Evolutionary conservation across 2,888 invertebrate species (phyloP).

Genomic region (Arctia plantaginis): DNA sequence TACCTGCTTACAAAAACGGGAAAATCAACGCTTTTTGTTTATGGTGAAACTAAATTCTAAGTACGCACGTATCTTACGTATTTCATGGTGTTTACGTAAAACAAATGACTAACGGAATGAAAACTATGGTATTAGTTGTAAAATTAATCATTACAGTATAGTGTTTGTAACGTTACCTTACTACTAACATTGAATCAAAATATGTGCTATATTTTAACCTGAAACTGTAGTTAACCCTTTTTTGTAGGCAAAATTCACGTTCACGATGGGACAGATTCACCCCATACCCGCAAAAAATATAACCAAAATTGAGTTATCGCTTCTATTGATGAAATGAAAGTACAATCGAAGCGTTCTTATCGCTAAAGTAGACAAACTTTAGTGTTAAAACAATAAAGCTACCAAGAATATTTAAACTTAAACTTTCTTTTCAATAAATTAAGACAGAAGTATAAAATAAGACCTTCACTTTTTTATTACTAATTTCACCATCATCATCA

Average conservation of each 20-base stretch:
- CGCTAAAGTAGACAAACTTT: not conserved
- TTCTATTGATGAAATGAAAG: not conserved
- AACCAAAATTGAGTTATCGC: not conserved
- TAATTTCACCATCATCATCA: no score
- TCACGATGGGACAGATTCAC: not conserved
- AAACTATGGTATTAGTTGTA: not conserved
- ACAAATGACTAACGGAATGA: not conserved
- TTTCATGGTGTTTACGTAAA: not conserved
- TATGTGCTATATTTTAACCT: not conserved
- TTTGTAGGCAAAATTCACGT: no score
- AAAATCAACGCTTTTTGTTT: slow-evolving; percentile 32
- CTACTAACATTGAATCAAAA: not conserved
- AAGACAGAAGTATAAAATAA: slow-evolving; percentile 31
- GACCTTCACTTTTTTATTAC: slow-evolving; percentile 18
- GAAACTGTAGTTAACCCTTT: not conserved
- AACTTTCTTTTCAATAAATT: not conserved
- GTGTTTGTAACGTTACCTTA: no score
- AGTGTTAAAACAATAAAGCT: not conserved
- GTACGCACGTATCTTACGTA: not conserved
- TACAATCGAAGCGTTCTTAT: not conserved
- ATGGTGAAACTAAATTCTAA: slow-evolving; percentile 25
- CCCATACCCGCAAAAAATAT: not conserved
- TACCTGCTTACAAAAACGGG: slow-evolving; percentile 8
- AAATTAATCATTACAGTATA: not conserved
- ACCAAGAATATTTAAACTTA: not conserved